A percentile compares a stretch with the other conserved stretches of the same genome.
phyloP scores from a whole-genome alignment of 2,113 vertebrate genomes.

The Paramormyrops kingsleyae region DNA sequence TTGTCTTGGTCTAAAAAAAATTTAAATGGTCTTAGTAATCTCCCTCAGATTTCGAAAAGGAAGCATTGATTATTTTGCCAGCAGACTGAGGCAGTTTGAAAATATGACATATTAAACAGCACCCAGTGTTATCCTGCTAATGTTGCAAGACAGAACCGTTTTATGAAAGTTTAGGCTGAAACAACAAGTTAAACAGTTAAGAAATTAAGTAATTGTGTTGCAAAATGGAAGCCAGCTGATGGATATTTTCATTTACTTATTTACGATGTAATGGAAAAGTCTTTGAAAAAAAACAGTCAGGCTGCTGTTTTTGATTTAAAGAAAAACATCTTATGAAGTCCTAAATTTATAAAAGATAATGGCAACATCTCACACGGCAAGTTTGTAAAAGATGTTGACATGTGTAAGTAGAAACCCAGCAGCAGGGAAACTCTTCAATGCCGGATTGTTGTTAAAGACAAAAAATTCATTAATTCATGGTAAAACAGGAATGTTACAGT shows the following conservation, averaged over 20 bases:
- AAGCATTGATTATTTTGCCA: neutral
- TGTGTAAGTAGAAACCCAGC: neutral
- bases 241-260: neutral
- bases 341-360: neutral
- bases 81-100: neutral
- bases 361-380: neutral
- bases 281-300: neutral
- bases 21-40: neutral
- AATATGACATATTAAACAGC: neutral
- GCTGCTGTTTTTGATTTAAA: neutral
- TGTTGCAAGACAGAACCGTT: neutral
- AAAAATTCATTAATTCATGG: slow-evolving; percentile 8
- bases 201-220: neutral
- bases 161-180: neutral
- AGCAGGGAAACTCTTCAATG: neutral
- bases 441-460: neutral
- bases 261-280: neutral
- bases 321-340: neutral
- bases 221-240: neutral
- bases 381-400: neutral
- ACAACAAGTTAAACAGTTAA: neutral
- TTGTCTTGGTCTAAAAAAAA: slow-evolving; percentile 39
- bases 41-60: neutral
- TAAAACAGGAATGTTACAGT: slow-evolving; percentile 30
- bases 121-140: neutral